A percentile compares a stretch with the other conserved stretches of the same genome.
These are phyloP conservation scores for Heterodera carotae DNA, from an alignment of 1,140 invertebrate genomes.

Conservation along the genomic window DNA sequence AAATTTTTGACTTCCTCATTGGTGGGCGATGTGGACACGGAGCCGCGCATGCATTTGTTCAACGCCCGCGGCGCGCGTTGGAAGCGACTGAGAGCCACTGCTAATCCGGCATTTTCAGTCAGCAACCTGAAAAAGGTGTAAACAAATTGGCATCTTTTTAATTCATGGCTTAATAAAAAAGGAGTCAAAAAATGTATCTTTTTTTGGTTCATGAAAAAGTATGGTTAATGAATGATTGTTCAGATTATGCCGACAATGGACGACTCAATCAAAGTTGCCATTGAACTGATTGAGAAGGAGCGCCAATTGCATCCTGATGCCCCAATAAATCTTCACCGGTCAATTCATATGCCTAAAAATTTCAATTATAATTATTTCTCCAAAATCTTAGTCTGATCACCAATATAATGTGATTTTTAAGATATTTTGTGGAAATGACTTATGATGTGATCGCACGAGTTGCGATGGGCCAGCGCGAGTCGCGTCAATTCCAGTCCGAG, in stretches of 20 bases:
- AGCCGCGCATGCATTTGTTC: constrained; percentile 49
- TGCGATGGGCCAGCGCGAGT: constrained; percentile 52
- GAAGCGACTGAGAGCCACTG: constrained; percentile 67
- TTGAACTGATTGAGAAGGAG: constrained; percentile 44
- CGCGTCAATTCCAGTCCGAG: constrained; percentile 50
- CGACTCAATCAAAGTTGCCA: constrained; percentile 50
- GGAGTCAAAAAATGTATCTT: too few relatives aligned
- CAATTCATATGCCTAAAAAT: too few relatives aligned
- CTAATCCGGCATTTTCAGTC: constrained; percentile 67
- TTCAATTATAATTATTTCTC: too few relatives aligned
- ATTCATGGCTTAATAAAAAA: too few relatives aligned
- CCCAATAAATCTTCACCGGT: constrained; percentile 43
- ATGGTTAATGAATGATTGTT: too few relatives aligned
- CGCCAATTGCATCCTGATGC: constrained; percentile 20
- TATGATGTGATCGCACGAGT: constrained; percentile 53
- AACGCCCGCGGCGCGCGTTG: constrained; percentile 60
- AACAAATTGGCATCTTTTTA: too few relatives aligned
- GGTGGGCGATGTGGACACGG: constrained; percentile 43
- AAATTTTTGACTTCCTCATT: constrained; percentile 25
- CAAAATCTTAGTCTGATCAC: too few relatives aligned
- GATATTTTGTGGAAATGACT: constrained; percentile 51
- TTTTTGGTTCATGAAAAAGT: too few relatives aligned
- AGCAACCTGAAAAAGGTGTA: constrained; percentile 66
- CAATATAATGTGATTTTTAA: constrained; percentile 27
- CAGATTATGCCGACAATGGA: constrained; percentile 57